Percentiles rank a stretch among this genome's conserved stretches.
Evolutionary conservation across 2,888 invertebrate species (phyloP).

Genomic region (Drosophila hawaiiensis): DNA sequence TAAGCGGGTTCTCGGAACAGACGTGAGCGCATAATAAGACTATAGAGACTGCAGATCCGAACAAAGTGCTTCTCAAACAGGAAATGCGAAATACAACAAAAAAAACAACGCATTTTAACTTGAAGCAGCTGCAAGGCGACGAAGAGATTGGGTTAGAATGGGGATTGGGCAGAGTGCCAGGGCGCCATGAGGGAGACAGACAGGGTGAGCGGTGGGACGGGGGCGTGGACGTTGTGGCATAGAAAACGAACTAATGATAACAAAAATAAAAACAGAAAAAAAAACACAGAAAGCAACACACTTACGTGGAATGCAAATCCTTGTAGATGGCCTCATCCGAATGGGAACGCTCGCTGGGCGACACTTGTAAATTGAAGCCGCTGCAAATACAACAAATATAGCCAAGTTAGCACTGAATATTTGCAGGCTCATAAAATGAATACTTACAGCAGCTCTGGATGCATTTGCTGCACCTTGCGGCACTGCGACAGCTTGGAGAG

Average conservation of each 20-base stretch:
- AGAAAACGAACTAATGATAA: conserved; percentile 44
- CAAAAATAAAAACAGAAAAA: conserved; percentile 4
- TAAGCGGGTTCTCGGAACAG: conserved; percentile 48
- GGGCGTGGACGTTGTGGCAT: background rate
- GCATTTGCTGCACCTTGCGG: conserved; percentile 87
- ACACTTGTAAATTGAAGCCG: conserved; percentile 91
- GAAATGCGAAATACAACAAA: conserved; percentile 63
- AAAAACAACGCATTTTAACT: conserved; percentile 21
- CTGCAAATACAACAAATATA: conserved; percentile 85
- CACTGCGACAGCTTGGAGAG: conserved; percentile 95
- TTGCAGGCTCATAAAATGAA: background rate
- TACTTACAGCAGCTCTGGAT: conserved; percentile 90
- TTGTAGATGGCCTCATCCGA: conserved; percentile 95
- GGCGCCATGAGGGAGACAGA: background rate
- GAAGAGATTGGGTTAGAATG: background rate
- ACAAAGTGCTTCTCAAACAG: conserved; percentile 34
- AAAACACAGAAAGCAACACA: conserved; percentile 63
- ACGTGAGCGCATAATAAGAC: conserved; percentile 58
- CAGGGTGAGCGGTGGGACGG: background rate
- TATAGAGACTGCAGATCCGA: background rate
- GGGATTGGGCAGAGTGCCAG: background rate
- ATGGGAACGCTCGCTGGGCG: conserved; percentile 87
- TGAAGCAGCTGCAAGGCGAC: conserved; percentile 11
- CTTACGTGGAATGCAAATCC: conserved; percentile 93
- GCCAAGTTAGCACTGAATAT: background rate